Evolutionary conservation across 1,140 invertebrate species (phyloP).

Genomic region (Ladona fulva): DNA sequence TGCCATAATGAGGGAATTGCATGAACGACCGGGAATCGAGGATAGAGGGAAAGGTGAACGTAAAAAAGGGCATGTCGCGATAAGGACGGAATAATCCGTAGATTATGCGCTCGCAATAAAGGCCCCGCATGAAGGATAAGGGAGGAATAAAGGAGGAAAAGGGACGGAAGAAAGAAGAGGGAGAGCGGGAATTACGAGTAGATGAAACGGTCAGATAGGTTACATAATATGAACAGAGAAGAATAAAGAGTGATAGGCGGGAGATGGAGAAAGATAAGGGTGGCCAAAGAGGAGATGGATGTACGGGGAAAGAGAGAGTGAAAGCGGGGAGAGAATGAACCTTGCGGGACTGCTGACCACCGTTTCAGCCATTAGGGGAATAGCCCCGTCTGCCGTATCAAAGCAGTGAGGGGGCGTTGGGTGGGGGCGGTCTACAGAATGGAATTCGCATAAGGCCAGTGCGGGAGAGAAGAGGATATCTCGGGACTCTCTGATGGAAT

Average conservation of each 20-base stretch:
- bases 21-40: no score
- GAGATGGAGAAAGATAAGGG: background rate
- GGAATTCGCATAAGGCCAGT: background rate
- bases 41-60: no score
- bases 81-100: no score
- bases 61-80: no score
- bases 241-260: background rate
- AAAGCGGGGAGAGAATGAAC: background rate
- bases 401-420: background rate
- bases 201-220: no score
- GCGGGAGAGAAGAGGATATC: background rate
- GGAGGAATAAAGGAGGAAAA: no score
- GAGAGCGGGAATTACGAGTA: no score
- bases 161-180: no score
- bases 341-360: background rate
- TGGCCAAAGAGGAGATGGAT: background rate
- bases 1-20: no score
- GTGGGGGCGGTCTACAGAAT: background rate
- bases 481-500: background rate
- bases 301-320: background rate
- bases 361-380: constrained; percentile 2
- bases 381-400: background rate
- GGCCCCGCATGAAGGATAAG: no score
- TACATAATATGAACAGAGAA: background rate
- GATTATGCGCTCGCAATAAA: no score